Evolutionary conservation across 2,797 vertebrate genomes (phyloP).

Genomic region (Melanogrammus aeglefinus): DNA sequence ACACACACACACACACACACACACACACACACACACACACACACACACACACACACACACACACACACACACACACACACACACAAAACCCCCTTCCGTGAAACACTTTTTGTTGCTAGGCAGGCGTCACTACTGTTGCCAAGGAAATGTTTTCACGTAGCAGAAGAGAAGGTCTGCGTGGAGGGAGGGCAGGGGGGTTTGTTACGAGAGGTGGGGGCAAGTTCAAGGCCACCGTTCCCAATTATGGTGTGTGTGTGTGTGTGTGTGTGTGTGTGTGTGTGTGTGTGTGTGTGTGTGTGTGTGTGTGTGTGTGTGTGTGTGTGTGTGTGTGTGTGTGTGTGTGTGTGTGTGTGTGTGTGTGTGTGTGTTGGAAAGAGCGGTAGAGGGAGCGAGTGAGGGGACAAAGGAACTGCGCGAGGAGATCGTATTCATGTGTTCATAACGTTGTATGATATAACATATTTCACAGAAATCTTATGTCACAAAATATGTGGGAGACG

Average conservation of each 20-base stretch:
- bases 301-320: slow-evolving; percentile 22
- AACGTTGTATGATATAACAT: neutral
- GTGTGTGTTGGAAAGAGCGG: slow-evolving; percentile 23
- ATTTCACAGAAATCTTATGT: neutral
- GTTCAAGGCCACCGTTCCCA: slow-evolving; percentile 70
- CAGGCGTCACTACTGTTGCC: slow-evolving; percentile 73
- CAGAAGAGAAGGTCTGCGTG: slow-evolving; percentile 48
- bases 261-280: slow-evolving; percentile 26
- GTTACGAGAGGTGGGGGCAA: slow-evolving; percentile 59
- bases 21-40: slow-evolving; percentile 15
- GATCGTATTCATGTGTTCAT: neutral
- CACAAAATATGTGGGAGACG: neutral
- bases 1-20: too few relatives aligned
- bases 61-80: too few relatives aligned
- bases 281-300: slow-evolving; percentile 17
- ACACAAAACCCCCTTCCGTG: slow-evolving; percentile 41
- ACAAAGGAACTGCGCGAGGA: neutral
- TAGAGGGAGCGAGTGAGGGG: neutral
- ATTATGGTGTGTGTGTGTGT: slow-evolving; percentile 42
- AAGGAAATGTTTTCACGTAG: slow-evolving; percentile 74
- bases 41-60: too few relatives aligned
- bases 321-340: neutral
- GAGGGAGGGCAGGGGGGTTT: slow-evolving; percentile 43
- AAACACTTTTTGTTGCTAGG: slow-evolving; percentile 72
- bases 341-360: slow-evolving; percentile 9